A percentile compares a stretch with the other conserved stretches of the same genome.
phyloP scores from a whole-genome alignment of 2,113 vertebrate species.

The Coryphaenoides rupestris region DNA sequence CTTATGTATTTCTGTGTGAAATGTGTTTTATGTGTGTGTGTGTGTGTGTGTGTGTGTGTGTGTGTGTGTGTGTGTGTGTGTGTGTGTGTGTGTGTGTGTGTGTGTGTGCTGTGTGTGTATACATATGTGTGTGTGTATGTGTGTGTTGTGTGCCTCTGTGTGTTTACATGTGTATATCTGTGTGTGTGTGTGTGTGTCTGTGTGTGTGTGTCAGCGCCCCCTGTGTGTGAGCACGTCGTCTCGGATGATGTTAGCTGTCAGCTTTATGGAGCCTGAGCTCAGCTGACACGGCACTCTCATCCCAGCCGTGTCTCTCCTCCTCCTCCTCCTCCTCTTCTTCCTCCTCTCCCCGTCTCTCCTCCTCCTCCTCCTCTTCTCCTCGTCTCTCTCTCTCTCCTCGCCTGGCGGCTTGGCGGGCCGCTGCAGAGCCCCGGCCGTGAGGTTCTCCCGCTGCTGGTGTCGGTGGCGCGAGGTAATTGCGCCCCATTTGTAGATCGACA shows the following conservation, averaged over 20 bases:
- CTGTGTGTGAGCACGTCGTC: background rate
- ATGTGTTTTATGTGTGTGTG: too few relatives aligned
- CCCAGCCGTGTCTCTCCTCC: slow-evolving; percentile 4
- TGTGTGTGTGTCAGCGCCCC: background rate
- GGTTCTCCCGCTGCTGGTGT: background rate
- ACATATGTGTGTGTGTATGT: background rate
- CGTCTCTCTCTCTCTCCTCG: slow-evolving; percentile 40
- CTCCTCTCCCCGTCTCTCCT: too few relatives aligned
- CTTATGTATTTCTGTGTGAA: too few relatives aligned
- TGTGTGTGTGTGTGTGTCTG: background rate
- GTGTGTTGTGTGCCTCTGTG: background rate
- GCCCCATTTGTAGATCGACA: slow-evolving; percentile 62
- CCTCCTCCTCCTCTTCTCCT: too few relatives aligned
- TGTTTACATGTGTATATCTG: background rate
- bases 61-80: too few relatives aligned
- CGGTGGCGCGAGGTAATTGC: slow-evolving; percentile 53
- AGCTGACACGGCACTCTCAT: slow-evolving; percentile 12
- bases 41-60: too few relatives aligned
- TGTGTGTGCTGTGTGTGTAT: background rate
- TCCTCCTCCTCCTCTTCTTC: too few relatives aligned
- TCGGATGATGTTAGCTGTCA: slow-evolving; percentile 40
- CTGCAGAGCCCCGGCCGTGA: background rate
- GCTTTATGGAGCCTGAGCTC: slow-evolving; percentile 20
- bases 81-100: too few relatives aligned
- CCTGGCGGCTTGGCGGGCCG: slow-evolving; percentile 35